A percentile compares a stretch with the other conserved stretches of the same genome.
phyloP scores from a whole-genome alignment of 2,888 invertebrate genomes.

The Cosmia trapezina region DNA sequence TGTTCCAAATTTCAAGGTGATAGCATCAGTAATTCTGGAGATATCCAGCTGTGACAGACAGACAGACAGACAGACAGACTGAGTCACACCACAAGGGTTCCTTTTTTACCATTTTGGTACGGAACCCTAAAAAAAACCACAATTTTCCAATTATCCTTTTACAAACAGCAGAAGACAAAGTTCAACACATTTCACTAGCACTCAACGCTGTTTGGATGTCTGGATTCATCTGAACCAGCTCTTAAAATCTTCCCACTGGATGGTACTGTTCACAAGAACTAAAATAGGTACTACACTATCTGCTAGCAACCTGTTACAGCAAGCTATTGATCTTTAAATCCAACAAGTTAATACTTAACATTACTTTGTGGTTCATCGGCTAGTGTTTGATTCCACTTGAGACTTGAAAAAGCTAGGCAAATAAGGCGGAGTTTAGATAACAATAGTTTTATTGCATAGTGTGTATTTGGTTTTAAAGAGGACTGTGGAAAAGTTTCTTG shows the following conservation, averaged over 20 bases:
- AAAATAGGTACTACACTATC: not conserved
- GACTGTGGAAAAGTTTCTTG: too few species aligned
- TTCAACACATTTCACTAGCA: not conserved
- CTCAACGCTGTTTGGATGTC: not conserved
- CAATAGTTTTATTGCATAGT: not conserved
- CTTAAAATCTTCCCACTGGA: constrained; percentile 3
- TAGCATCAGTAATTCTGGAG: too few species aligned
- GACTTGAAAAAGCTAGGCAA: constrained; percentile 5
- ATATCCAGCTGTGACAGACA: too few species aligned
- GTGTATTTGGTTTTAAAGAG: too few species aligned
- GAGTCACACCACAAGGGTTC: too few species aligned
- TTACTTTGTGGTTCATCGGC: constrained; percentile 24
- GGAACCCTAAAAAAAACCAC: too few species aligned
- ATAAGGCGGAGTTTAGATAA: constrained; percentile 15
- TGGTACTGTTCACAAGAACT: constrained; percentile 1
- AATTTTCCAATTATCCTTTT: not conserved
- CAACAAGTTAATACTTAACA: constrained; percentile 23
- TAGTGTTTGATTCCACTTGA: constrained; percentile 31
- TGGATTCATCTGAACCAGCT: constrained; percentile 13
- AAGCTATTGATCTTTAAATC: constrained; percentile 23
- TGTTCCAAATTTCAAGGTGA: too few species aligned
- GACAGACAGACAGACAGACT: too few species aligned
- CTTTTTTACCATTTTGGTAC: too few species aligned
- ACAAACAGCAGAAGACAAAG: not conserved
- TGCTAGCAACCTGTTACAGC: constrained; percentile 36